Conservation (phyloP, 2,888 invertebrate genomes). For the Deroplatys truncata region DNA sequence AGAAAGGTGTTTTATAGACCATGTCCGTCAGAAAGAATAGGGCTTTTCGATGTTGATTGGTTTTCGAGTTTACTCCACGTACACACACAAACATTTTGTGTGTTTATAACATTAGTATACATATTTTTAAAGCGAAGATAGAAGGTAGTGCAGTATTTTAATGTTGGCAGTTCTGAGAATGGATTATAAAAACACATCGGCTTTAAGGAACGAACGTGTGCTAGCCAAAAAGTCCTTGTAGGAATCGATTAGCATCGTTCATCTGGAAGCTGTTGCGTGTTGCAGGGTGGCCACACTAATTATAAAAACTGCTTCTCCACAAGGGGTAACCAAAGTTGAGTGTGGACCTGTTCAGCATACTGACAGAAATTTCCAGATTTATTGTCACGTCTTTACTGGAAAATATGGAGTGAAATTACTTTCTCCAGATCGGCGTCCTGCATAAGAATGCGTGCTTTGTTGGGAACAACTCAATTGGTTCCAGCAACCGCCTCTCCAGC, state of each 20-base stretch:
- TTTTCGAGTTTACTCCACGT: too few relatives aligned
- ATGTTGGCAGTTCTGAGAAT: too few relatives aligned
- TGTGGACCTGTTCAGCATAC: neutral
- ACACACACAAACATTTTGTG: too few relatives aligned
- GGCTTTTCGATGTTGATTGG: too few relatives aligned
- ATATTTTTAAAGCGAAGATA: too few relatives aligned
- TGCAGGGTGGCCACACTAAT: too few relatives aligned
- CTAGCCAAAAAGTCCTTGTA: neutral
- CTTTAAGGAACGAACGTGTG: neutral
- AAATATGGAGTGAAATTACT: neutral
- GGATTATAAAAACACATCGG: neutral
- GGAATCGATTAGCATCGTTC: neutral
- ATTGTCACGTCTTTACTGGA: neutral
- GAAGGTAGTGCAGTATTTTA: too few relatives aligned
- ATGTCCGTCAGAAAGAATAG: too few relatives aligned
- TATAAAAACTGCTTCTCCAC: neutral
- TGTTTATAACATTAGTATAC: too few relatives aligned
- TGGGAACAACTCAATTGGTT: neutral
- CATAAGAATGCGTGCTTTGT: neutral
- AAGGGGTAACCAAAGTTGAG: neutral
- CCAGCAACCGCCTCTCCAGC: neutral
- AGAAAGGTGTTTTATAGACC: too few relatives aligned
- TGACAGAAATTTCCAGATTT: neutral
- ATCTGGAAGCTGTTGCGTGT: neutral
- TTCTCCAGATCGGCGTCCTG: neutral